Evolutionary conservation across 2,888 invertebrate genomes (phyloP), one percentile per base, ranked within the genome.

Genomic region (Trissoscelio sp.): DNA sequence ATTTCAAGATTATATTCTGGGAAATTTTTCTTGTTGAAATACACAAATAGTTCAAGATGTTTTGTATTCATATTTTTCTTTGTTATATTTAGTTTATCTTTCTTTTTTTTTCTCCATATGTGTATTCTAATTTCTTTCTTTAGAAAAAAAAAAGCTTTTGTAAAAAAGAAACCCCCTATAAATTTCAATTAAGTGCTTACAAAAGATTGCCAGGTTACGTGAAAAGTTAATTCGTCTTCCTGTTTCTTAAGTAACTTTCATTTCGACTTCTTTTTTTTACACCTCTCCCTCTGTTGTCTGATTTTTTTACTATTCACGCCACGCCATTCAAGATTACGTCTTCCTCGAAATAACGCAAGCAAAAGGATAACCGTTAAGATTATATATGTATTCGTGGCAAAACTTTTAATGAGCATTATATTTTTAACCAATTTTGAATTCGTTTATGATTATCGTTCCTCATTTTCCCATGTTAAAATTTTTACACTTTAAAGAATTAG

Each of bases 101-200:
- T 24, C 24, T 24, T 6, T 24, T 24, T 24, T 24, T 24, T 24
- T 24, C n/a, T n/a, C n/a, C n/a, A n/a, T n/a, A n/a, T 31, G 28
- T 6, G 31, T 31, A 31, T 37, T 37, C n/a, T n/a, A n/a, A 1
- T n/a, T 7, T 37, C n/a, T 37, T 37, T 11, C n/a, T 1, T n/a
- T 2, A 64, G 4, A 46, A 24, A 22, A 11, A 34, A 24, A 28
- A 39, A 16, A 16, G 11, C 12, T 9, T 24, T 66, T 39, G 12
- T 12, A 28, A 53, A 48, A 16, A 39, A 42, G 58, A 42, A 67
- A 42, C 24, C 12, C 9, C 39, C n/a, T 16, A 67, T 67, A 67
- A 37, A 67, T 67, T 67, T 53, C 53, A 67, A 67, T 67, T 55
- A 67, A 67, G 42, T 9, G 53, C 42, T 53, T 28, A 55, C 12